These are phyloP conservation scores for Pristionchus japonicus DNA, from an alignment of 2,888 invertebrate genomes.

Conservation along the genomic window DNA sequence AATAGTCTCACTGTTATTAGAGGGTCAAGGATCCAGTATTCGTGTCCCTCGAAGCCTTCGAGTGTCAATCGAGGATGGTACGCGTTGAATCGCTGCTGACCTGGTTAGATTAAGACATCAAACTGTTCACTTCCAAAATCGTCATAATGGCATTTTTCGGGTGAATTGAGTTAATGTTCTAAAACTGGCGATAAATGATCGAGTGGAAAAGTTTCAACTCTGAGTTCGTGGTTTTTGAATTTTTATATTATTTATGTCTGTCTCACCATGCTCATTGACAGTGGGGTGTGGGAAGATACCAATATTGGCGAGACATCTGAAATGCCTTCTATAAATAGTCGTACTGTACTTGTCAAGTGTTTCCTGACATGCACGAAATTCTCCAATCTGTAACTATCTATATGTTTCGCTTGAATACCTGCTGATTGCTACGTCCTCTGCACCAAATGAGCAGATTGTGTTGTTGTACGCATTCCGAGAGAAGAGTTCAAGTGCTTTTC, in stretches of 20 bases:
- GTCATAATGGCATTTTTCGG: no score
- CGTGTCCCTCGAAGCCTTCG: neutral
- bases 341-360: no score
- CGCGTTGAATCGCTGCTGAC: neutral
- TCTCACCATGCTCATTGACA: neutral
- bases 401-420: neutral
- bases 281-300: neutral
- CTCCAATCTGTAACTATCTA: no score
- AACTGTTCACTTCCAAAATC: no score
- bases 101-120: no score
- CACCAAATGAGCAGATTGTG: conserved; percentile 42
- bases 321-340: no score
- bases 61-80: neutral
- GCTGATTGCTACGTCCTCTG: conserved; percentile 51
- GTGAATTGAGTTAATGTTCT: no score
- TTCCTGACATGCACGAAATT: no score
- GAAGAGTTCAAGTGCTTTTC: conserved; percentile 47
- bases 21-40: neutral
- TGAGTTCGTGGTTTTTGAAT: no score
- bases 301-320: neutral
- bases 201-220: no score
- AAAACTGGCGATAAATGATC: no score
- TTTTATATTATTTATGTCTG: no score
- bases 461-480: conserved; percentile 32
- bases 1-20: neutral